phyloP scores from a whole-genome alignment of 2,888 invertebrate genomes.

The Didymodactylos carnosus region DNA sequence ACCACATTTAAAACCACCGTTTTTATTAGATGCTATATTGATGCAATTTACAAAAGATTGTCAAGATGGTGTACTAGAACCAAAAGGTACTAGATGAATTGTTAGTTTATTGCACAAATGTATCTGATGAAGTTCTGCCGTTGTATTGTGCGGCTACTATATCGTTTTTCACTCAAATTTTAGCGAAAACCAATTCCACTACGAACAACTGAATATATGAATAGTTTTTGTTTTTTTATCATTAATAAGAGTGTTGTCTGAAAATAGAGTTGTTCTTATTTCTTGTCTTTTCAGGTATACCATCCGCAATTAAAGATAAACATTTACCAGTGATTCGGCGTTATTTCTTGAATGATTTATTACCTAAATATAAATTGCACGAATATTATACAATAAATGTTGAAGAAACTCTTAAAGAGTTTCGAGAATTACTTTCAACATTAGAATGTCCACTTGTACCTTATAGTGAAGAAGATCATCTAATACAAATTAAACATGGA shows the following conservation, averaged over 20 bases:
- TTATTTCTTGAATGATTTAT: background rate
- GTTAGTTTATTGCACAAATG: no score
- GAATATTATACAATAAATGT: background rate
- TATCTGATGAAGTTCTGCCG: no score
- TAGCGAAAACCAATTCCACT: no score
- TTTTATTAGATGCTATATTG: constrained; percentile 59
- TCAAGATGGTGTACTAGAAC: background rate
- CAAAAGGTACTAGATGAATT: no score
- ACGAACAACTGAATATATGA: no score
- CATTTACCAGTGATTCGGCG: background rate
- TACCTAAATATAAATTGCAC: background rate
- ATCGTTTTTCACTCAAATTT: no score
- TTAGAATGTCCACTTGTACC: background rate
- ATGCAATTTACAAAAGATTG: background rate
- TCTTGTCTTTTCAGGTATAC: no score
- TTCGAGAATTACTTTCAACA: background rate
- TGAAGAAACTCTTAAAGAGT: background rate
- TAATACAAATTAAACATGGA: background rate
- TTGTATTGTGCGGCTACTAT: no score
- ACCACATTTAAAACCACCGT: constrained; percentile 79
- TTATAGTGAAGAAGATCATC: background rate
- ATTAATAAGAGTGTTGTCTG: no score
- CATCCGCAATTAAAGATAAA: background rate
- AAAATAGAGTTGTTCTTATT: no score
- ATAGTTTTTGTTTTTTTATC: no score